Percentiles rank a stretch among this genome's conserved stretches.
Evolutionary conservation across 92 coral and sea anemone genomes (phyloP).

Genomic region (Epizoanthus illoricatus): DNA sequence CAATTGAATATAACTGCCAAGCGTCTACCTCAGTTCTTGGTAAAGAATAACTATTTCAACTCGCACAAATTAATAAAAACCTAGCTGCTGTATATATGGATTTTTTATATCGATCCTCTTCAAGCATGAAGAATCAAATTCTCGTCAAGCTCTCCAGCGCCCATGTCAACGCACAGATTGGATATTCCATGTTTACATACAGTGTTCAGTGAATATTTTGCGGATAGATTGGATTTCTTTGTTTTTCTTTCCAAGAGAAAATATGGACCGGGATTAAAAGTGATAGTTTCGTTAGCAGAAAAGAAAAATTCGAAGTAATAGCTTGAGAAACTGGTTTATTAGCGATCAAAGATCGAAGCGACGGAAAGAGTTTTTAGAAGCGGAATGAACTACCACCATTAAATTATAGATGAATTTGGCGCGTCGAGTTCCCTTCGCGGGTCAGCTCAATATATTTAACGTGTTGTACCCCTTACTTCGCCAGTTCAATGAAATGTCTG

Average conservation of each 20-base stretch:
- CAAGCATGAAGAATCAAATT: slow-evolving; percentile 1
- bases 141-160: background rate
- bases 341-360: slow-evolving; percentile 16
- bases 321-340: no score
- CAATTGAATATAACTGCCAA: background rate
- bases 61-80: background rate
- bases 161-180: background rate
- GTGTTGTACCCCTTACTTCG: background rate
- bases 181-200: slow-evolving; percentile 25
- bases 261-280: background rate
- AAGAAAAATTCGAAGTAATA: background rate
- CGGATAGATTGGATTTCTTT: background rate
- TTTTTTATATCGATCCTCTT: background rate
- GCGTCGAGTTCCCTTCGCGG: slow-evolving; percentile 16
- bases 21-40: no score
- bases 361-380: background rate
- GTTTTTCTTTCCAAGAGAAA: background rate
- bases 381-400: slow-evolving; percentile 18
- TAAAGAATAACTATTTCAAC: background rate
- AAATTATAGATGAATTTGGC: slow-evolving; percentile 30
- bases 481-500: background rate
- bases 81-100: background rate
- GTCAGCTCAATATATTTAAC: background rate
- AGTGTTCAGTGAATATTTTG: background rate
- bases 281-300: background rate